Evolutionary conservation across 2,888 invertebrate genomes (phyloP).

Genomic region (Mythimna ferrago): DNA sequence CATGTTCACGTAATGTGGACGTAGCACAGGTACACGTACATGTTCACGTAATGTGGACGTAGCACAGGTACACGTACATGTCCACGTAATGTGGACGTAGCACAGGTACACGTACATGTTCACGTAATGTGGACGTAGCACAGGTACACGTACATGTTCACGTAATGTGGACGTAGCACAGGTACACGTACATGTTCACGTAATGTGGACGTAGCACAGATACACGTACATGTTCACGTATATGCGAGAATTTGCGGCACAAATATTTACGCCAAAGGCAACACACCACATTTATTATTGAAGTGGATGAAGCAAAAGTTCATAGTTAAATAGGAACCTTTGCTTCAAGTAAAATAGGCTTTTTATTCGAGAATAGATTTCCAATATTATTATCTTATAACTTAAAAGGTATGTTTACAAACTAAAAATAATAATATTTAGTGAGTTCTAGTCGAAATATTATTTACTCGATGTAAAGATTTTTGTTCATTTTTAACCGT

Average conservation of each 20-base stretch:
- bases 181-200: too few relatives aligned
- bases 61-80: background rate
- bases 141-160: background rate
- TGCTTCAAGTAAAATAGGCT: background rate
- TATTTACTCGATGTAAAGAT: background rate
- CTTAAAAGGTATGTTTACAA: too few relatives aligned
- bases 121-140: conserved; percentile 14
- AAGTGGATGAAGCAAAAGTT: conserved; percentile 6
- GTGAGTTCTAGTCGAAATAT: background rate
- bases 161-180: too few relatives aligned
- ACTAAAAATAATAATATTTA: too few relatives aligned
- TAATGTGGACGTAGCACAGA: conserved; percentile 15
- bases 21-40: background rate
- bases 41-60: conserved; percentile 14
- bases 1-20: conserved; percentile 10
- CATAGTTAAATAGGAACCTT: background rate
- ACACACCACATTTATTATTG: conserved; percentile 13
- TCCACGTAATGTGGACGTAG: conserved; percentile 14
- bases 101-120: background rate
- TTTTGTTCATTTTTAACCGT: background rate
- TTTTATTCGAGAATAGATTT: too few relatives aligned
- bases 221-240: background rate
- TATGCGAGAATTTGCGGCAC: conserved; percentile 31
- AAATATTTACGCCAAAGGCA: conserved; percentile 32
- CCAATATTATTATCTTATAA: too few relatives aligned